Conservation (phyloP, 2,888 invertebrate genomes). For the Pyrrhosoma nymphula region DNA sequence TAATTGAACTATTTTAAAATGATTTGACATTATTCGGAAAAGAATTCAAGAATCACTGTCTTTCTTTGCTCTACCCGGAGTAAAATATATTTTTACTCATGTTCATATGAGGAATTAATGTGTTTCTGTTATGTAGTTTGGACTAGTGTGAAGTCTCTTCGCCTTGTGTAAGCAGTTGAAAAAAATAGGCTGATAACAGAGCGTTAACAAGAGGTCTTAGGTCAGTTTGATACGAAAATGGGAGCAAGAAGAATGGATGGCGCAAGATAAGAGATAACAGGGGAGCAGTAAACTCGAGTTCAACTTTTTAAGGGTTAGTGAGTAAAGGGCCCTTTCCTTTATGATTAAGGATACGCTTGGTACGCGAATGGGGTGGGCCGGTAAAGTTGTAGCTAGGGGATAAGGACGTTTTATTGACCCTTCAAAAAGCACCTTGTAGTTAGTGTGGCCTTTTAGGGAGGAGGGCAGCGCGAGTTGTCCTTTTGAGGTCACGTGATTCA, state of each 20-base stretch:
- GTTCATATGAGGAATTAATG: too few species aligned
- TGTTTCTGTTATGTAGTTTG: too few species aligned
- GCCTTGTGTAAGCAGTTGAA: background rate
- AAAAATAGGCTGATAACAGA: background rate
- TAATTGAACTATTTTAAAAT: too few species aligned
- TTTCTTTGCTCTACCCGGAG: too few species aligned
- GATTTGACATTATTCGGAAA: too few species aligned
- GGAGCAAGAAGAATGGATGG: background rate
- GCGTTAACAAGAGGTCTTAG: background rate
- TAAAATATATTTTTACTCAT: too few species aligned
- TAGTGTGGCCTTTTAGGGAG: background rate
- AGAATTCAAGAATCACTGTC: too few species aligned
- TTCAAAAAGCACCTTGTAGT: background rate
- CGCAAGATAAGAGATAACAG: background rate
- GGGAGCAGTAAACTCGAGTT: background rate
- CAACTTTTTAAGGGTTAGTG: background rate
- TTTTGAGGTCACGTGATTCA: conserved; percentile 10
- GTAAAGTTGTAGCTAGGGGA: background rate
- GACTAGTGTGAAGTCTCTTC: too few species aligned
- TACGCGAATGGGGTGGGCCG: background rate
- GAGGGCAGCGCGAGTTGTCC: background rate
- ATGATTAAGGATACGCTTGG: background rate
- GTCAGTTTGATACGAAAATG: background rate
- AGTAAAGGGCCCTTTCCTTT: background rate
- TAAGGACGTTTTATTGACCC: background rate